A percentile compares a stretch with the other conserved stretches of the same genome.
Evolutionary conservation across 2,888 invertebrate species (phyloP).

Genomic region (Julus scandinavius): DNA sequence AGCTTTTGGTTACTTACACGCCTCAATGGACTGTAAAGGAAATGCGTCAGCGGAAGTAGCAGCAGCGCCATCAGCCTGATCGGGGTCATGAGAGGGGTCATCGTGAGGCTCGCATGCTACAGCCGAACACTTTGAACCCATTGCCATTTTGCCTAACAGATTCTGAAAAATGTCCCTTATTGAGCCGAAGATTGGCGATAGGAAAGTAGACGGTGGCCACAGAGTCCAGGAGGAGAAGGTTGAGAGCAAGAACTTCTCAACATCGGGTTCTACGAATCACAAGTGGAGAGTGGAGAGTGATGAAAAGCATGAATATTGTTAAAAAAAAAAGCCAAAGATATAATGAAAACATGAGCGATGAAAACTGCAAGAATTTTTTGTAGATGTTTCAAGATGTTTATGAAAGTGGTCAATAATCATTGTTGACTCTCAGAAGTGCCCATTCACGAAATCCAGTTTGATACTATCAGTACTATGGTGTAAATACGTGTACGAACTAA

Average conservation of each 20-base stretch:
- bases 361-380: not conserved
- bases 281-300: not conserved
- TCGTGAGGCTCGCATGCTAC: constrained; percentile 48
- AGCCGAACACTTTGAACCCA: constrained; percentile 42
- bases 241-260: constrained; percentile 3
- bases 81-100: constrained; percentile 14
- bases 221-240: constrained; percentile 45
- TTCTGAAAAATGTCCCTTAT: not conserved
- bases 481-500: too few species aligned
- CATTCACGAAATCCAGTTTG: not conserved
- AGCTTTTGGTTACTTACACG: constrained; percentile 45
- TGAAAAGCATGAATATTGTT: not conserved
- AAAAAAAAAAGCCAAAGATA: not conserved
- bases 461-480: too few species aligned
- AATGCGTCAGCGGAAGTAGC: constrained; percentile 35
- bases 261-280: not conserved
- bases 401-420: too few species aligned
- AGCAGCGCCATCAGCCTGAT: constrained; percentile 5
- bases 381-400: not conserved
- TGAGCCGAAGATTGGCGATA: not conserved
- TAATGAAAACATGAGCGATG: not conserved
- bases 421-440: not conserved
- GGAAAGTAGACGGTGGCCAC: constrained; percentile 15
- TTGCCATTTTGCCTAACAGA: constrained; percentile 1
- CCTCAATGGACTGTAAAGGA: constrained; percentile 32